Evolutionary conservation across 2,113 vertebrate genomes (phyloP).

Genomic region (Hippocampus zosterae): DNA sequence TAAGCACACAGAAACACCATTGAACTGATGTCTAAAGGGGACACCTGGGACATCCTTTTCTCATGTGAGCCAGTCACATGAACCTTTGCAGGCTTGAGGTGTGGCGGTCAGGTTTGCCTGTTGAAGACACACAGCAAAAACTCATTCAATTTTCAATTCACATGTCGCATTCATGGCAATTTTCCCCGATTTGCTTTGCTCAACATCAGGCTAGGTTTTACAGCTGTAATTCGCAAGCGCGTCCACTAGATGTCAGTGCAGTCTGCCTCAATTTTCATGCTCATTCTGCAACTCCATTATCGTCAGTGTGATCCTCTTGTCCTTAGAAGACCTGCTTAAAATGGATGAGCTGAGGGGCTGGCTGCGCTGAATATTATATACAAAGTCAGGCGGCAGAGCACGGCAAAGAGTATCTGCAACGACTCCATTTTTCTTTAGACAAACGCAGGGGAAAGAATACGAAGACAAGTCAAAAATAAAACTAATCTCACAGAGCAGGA

Average conservation of each 20-base stretch:
- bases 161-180: background rate
- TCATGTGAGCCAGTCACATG: constrained; percentile 94
- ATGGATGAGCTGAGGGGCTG: constrained; percentile 54
- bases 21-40: constrained; percentile 91
- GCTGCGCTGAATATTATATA: constrained; percentile 52
- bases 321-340: constrained; percentile 67
- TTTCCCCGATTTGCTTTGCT: background rate
- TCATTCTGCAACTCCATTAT: constrained; percentile 30
- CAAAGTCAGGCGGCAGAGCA: constrained; percentile 26
- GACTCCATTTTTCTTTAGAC: constrained; percentile 21
- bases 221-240: constrained; percentile 4
- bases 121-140: constrained; percentile 32
- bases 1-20: constrained; percentile 87
- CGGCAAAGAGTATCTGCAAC: background rate
- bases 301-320: constrained; percentile 51
- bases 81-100: constrained; percentile 80
- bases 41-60: constrained; percentile 71
- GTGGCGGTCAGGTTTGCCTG: constrained; percentile 79
- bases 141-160: background rate
- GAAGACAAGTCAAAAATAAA: background rate
- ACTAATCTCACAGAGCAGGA: constrained; percentile 5
- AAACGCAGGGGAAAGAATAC: constrained; percentile 16
- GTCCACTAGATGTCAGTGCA: constrained; percentile 64
- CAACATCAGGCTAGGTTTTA: background rate
- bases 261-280: constrained; percentile 15